Evolutionary conservation across 2,888 invertebrate genomes (phyloP), one percentile per base, ranked within the genome.

Genomic region (Neuroscelio doddi): DNA sequence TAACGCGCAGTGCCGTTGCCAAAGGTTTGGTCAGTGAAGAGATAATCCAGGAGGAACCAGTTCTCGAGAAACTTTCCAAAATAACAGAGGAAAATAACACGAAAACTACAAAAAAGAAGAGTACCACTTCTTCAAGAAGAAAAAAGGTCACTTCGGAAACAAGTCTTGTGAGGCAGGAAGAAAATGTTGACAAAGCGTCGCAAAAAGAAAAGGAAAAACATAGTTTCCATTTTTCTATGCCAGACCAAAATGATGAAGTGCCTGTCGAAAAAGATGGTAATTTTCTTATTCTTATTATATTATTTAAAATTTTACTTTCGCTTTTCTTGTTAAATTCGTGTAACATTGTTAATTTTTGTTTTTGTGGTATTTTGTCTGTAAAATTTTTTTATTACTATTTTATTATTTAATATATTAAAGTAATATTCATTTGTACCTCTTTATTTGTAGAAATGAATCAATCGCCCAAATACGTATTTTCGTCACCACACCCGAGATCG

Each of bases 401-500:
- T n/a, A n/a, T n/a, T n/a, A n/a, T n/a, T n/a, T n/a, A n/a, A n/a
- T n/a, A n/a, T n/a, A n/a, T n/a, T n/a, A n/a, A n/a, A n/a, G n/a
- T n/a, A n/a, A n/a, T n/a, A n/a, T n/a, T n/a, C n/a, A 34, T 36
- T 38, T 36, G 9, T 5, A 15, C 0, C 7, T 9, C 34, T 24
- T 41, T 10, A 51, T 49, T 38, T 41, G 0, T 62, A 81, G 81
- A 52, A 14, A 59, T 69, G 9, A 69, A 68, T 44, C 59, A 73
- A 52, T 72, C 74, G 29, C 74, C 78, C 16, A 68, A 71, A 15
- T 80, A 70, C 29, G 70, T 79, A 14, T 81, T 81, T 64, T 81
- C 82, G 47, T 73, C 79, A 4, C 80, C 81, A 1, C 72, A 77
- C 15, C 75, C 72, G 26, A 74, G 75, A 63, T 77, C 78, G 3